A percentile compares a stretch with the other conserved stretches of the same genome.
phyloP scores from a whole-genome alignment of 2,888 invertebrate genomes.

The Eurois occulta region DNA sequence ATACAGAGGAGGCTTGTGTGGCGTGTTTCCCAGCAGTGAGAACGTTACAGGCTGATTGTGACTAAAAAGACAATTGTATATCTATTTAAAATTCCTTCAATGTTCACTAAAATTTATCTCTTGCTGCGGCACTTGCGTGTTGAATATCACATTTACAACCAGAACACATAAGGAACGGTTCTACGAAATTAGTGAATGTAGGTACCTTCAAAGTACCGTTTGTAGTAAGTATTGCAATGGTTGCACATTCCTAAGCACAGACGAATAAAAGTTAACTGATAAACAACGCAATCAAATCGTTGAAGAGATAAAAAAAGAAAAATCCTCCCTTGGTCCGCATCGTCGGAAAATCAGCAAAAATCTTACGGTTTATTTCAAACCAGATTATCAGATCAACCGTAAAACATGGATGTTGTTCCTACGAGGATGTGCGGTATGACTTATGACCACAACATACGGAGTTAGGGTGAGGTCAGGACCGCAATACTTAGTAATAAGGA shows the following conservation, averaged over 20 bases:
- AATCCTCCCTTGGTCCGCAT: background rate
- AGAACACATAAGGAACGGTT: constrained; percentile 45
- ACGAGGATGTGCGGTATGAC: background rate
- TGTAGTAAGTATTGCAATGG: constrained; percentile 20
- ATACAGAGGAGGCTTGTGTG: background rate
- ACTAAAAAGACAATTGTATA: background rate
- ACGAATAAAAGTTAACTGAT: background rate
- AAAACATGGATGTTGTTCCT: background rate
- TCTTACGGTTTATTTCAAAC: background rate
- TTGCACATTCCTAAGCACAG: constrained; percentile 9
- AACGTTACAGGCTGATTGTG: background rate
- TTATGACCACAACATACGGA: background rate
- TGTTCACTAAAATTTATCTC: constrained; percentile 46
- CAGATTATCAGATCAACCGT: background rate
- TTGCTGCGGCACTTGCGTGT: constrained; percentile 15
- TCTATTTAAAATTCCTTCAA: constrained; percentile 45
- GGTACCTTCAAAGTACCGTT: constrained; percentile 46
- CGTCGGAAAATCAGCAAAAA: background rate
- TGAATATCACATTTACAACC: constrained; percentile 54
- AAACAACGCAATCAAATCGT: background rate
- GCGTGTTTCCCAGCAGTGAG: background rate
- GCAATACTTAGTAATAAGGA: background rate
- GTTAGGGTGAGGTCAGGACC: background rate
- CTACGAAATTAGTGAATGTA: constrained; percentile 47
- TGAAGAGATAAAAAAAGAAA: too few relatives aligned